phyloP scores from a whole-genome alignment of 1,140 invertebrate genomes.

The Eupeodes corollae region DNA sequence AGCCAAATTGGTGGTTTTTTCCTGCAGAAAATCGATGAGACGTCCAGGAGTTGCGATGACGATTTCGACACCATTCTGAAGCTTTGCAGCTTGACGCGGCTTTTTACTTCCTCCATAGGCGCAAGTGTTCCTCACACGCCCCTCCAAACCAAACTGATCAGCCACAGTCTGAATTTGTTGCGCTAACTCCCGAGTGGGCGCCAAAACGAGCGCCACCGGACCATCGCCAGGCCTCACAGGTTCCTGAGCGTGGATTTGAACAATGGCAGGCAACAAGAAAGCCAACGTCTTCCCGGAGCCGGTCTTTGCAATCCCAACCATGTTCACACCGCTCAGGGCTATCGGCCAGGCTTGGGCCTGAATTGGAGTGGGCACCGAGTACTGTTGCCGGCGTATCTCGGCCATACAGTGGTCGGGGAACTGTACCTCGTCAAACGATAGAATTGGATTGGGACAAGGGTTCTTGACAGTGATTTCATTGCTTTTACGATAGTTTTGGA shows the following conservation, averaged over 20 bases:
- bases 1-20: conserved; percentile 67
- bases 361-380: conserved; percentile 67
- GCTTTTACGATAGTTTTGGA: conserved; percentile 56
- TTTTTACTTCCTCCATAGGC: conserved; percentile 88
- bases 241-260: conserved; percentile 78
- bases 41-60: conserved; percentile 89
- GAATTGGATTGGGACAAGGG: conserved; percentile 60
- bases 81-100: conserved; percentile 59
- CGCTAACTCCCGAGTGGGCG: conserved; percentile 83
- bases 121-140: conserved; percentile 71
- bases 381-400: conserved; percentile 50
- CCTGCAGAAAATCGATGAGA: conserved; percentile 84
- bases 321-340: conserved; percentile 70
- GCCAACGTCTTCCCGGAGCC: conserved; percentile 64
- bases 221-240: conserved; percentile 65
- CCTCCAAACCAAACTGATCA: conserved; percentile 64
- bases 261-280: conserved; percentile 63
- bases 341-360: conserved; percentile 80
- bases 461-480: conserved; percentile 75
- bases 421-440: conserved; percentile 64
- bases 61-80: conserved; percentile 72
- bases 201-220: conserved; percentile 75
- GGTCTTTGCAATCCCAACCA: conserved; percentile 37
- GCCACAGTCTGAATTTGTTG: conserved; percentile 89
- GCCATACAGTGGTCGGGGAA: conserved; percentile 57